These are phyloP conservation scores for Steinernema feltiae DNA, from an alignment of 1,140 invertebrate genomes.

Conservation along the genomic window DNA sequence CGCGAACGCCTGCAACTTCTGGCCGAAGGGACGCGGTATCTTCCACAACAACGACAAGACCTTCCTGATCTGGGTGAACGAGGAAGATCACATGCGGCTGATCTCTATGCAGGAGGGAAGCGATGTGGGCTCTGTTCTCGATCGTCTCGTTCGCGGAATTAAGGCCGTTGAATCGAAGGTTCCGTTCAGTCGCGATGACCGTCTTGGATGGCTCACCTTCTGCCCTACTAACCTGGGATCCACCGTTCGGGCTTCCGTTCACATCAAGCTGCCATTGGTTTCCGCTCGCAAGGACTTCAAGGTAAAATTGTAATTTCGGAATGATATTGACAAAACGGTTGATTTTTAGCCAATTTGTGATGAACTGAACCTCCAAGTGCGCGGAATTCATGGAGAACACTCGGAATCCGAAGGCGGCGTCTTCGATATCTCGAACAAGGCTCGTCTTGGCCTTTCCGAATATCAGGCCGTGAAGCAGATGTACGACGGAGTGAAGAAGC, in stretches of 20 bases:
- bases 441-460: slow-evolving; percentile 57
- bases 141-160: slow-evolving; percentile 79
- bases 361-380: slow-evolving; percentile 81
- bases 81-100: slow-evolving; percentile 64
- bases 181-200: slow-evolving; percentile 83
- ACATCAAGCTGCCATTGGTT: slow-evolving; percentile 90
- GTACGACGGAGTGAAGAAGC: slow-evolving; percentile 39
- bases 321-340: neutral
- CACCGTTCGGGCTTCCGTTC: slow-evolving; percentile 90
- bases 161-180: slow-evolving; percentile 78
- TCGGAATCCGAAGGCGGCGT: slow-evolving; percentile 71
- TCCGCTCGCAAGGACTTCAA: slow-evolving; percentile 80
- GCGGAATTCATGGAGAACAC: slow-evolving; percentile 59
- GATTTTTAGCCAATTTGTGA: slow-evolving; percentile 74
- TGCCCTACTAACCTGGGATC: slow-evolving; percentile 89
- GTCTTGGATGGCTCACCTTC: slow-evolving; percentile 90
- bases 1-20: slow-evolving; percentile 84
- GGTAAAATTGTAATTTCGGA: slow-evolving; percentile 60
- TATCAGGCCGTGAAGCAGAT: slow-evolving; percentile 54
- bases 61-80: slow-evolving; percentile 81
- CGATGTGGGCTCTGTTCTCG: slow-evolving; percentile 75
- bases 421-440: slow-evolving; percentile 60
- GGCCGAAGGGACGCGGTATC: slow-evolving; percentile 90
- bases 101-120: slow-evolving; percentile 95
- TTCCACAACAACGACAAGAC: slow-evolving; percentile 91